Evolutionary conservation across 2,113 vertebrate genomes (phyloP).

Genomic region (Pedionomus torquatus): DNA sequence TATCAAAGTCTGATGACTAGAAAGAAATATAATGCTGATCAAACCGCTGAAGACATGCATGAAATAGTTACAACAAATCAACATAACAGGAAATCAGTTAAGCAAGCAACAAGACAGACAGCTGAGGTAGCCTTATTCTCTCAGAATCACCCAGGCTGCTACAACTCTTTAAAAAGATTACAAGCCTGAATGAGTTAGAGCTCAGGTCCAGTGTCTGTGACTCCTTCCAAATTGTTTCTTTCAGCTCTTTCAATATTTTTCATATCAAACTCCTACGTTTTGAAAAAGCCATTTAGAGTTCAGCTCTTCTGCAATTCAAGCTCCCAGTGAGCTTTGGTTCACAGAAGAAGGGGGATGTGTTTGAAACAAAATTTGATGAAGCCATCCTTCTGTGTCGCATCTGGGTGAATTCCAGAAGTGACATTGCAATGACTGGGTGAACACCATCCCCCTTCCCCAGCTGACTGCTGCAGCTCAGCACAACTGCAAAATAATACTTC

Average conservation of each 20-base stretch:
- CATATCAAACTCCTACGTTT: constrained; percentile 26
- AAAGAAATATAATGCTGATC: constrained; percentile 23
- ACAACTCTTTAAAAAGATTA: constrained; percentile 30
- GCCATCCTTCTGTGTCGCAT: constrained; percentile 1
- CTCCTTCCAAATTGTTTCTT: constrained; percentile 45
- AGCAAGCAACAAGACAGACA: constrained; percentile 46
- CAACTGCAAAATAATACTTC: neutral
- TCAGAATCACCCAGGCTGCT: constrained; percentile 10
- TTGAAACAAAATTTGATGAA: neutral
- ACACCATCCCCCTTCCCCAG: neutral
- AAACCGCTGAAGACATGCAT: constrained; percentile 14
- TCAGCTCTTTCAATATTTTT: constrained; percentile 43
- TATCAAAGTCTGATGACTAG: neutral
- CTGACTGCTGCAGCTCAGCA: neutral
- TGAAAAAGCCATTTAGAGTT: constrained; percentile 14
- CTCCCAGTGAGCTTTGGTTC: neutral
- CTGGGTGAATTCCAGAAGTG: neutral
- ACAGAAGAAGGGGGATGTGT: neutral
- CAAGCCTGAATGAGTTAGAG: constrained; percentile 29
- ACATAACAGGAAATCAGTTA: constrained; percentile 58
- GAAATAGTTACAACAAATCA: constrained; percentile 61
- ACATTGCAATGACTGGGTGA: neutral
- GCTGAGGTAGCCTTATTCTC: constrained; percentile 45
- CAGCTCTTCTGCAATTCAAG: neutral
- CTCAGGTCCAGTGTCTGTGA: constrained; percentile 2